Percentiles rank a stretch among this genome's conserved stretches.
phyloP scores from a whole-genome alignment of 2,113 vertebrate species.

The Bagarius yarrelli region DNA sequence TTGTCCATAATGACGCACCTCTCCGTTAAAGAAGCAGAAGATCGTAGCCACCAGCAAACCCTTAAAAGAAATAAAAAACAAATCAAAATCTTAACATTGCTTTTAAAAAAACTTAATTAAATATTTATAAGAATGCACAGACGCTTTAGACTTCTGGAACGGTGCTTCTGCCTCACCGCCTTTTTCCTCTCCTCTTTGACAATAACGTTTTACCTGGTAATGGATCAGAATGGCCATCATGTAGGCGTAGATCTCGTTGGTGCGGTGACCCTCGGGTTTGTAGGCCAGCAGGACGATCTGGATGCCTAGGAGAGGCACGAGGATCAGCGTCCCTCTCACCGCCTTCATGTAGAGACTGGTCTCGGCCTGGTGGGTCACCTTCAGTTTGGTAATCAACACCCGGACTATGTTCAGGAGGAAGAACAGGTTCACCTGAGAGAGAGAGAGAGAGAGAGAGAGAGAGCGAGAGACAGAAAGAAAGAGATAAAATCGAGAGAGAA shows the following conservation, averaged over 20 bases:
- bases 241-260: conserved; percentile 83
- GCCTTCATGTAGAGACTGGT: conserved; percentile 97
- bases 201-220: conserved; percentile 79
- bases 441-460: conserved; percentile 12
- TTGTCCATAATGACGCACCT: conserved; percentile 67
- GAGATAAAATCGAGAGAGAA: neutral
- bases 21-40: conserved; percentile 88
- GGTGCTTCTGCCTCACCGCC: neutral
- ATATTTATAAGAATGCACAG: neutral
- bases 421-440: conserved; percentile 88
- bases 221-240: conserved; percentile 91
- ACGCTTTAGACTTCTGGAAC: neutral
- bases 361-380: conserved; percentile 93
- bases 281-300: conserved; percentile 89
- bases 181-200: neutral
- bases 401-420: conserved; percentile 95
- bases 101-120: no score
- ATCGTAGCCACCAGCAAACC: conserved; percentile 84
- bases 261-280: conserved; percentile 78
- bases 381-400: conserved; percentile 94
- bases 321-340: conserved; percentile 90
- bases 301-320: conserved; percentile 92
- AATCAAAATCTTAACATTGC: neutral
- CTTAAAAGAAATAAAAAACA: conserved; percentile 56
- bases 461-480: neutral